Evolutionary conservation across 2,113 vertebrate genomes (phyloP).

Genomic region (Engraulis encrasicolus): DNA sequence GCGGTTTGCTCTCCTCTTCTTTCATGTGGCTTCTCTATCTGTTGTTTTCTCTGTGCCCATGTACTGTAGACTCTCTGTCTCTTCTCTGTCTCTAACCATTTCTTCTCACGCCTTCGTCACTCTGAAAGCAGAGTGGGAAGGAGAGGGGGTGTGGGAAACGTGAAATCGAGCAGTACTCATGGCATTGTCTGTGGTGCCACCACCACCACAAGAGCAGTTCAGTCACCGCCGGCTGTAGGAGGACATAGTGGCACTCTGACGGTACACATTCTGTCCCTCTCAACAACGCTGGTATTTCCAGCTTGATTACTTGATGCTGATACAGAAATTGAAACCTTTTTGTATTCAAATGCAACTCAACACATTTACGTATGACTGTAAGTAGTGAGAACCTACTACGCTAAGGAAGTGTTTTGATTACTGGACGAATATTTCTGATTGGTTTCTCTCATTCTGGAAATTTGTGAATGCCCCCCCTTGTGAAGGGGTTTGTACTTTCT

Average conservation of each 20-base stretch:
- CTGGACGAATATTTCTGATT: neutral
- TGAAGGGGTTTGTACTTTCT: neutral
- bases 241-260: neutral
- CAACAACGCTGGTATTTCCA: neutral
- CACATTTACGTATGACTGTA: neutral
- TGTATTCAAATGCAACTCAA: neutral
- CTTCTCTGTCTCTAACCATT: neutral
- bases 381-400: neutral
- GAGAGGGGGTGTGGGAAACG: conserved; percentile 68
- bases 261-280: neutral
- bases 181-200: conserved; percentile 10
- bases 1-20: neutral
- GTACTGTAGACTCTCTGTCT: neutral
- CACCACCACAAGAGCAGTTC: neutral
- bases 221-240: neutral
- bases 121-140: conserved; percentile 33
- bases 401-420: neutral
- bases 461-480: neutral
- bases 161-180: conserved; percentile 56
- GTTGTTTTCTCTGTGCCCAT: neutral
- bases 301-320: neutral
- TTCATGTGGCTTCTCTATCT: neutral
- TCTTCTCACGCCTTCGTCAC: neutral
- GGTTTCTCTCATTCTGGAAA: neutral
- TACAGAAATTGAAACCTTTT: neutral